Percentiles rank a stretch among this genome's conserved stretches.
These are phyloP conservation scores for Drosophila bocki DNA, from an alignment of 1,140 invertebrate genomes.

Conservation along the genomic window DNA sequence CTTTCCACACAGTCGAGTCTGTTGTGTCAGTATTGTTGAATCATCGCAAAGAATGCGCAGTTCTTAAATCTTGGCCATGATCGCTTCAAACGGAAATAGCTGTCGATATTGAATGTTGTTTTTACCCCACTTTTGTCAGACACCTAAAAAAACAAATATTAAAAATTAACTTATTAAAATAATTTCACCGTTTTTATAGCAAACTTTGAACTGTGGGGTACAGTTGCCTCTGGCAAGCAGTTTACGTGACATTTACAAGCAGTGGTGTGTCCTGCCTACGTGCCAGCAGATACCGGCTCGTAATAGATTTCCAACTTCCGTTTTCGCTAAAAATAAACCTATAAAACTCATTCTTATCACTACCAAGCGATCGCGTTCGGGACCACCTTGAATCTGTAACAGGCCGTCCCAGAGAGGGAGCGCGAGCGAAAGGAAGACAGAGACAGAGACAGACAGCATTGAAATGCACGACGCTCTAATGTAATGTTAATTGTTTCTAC, in stretches of 20 bases:
- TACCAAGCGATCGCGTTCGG: conserved; percentile 13
- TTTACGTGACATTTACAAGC: conserved; percentile 3
- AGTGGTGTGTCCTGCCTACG: conserved; percentile 2
- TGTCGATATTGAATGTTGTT: neutral
- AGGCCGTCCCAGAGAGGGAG: conserved; percentile 34
- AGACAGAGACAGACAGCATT: conserved; percentile 31
- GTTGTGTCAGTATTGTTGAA: conserved; percentile 10
- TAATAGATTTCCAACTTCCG: conserved; percentile 31
- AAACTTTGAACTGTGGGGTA: neutral
- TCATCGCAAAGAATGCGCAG: conserved; percentile 43
- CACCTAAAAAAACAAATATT: too few relatives aligned
- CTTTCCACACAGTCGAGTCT: conserved; percentile 7
- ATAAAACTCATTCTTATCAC: conserved; percentile 40
- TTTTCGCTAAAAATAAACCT: conserved; percentile 40
- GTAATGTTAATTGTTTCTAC: conserved; percentile 67
- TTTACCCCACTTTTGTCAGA: too few relatives aligned
- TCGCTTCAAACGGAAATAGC: conserved; percentile 24
- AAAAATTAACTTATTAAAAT: too few relatives aligned
- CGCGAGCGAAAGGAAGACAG: neutral
- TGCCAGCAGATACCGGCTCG: neutral
- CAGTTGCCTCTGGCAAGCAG: conserved; percentile 24
- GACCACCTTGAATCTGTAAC: conserved; percentile 75
- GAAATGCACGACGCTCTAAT: conserved; percentile 56
- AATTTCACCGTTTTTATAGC: too few relatives aligned
- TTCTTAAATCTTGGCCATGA: conserved; percentile 8